Evolutionary conservation across 1,140 invertebrate genomes (phyloP).

Genomic region (Bombyx mori): DNA sequence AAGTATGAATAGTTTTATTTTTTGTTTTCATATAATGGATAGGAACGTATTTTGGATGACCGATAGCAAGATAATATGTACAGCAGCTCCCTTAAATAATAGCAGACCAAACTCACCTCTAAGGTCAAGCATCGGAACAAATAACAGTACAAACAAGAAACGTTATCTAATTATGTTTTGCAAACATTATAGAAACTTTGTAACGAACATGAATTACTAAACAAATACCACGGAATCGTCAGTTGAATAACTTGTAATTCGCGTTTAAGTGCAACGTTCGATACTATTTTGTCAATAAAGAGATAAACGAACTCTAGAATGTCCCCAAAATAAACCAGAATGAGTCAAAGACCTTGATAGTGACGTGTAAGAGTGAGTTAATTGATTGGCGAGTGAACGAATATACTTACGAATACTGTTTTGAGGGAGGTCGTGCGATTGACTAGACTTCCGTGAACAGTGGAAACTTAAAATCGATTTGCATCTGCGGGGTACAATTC

Average conservation of each 20-base stretch:
- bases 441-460: constrained; percentile 12
- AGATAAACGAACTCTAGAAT: constrained; percentile 38
- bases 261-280: constrained; percentile 34
- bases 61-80: too few species aligned
- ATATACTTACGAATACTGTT: neutral
- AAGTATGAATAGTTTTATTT: neutral
- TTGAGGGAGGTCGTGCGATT: constrained; percentile 3
- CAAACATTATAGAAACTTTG: too few species aligned
- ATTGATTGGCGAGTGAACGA: constrained; percentile 21
- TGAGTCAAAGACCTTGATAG: constrained; percentile 65
- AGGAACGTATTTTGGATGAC: neutral
- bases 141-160: too few species aligned
- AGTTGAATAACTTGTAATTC: too few species aligned
- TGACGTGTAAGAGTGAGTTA: constrained; percentile 27
- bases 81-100: too few species aligned
- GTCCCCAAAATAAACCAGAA: constrained; percentile 41
- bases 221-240: too few species aligned
- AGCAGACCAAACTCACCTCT: too few species aligned
- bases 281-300: constrained; percentile 38
- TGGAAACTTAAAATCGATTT: neutral
- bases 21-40: neutral
- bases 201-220: too few species aligned
- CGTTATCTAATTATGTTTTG: too few species aligned
- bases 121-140: too few species aligned
- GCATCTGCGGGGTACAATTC: too few species aligned